Conservation (phyloP, 2,888 invertebrate genomes). For the Deilephila elpenor region DNA sequence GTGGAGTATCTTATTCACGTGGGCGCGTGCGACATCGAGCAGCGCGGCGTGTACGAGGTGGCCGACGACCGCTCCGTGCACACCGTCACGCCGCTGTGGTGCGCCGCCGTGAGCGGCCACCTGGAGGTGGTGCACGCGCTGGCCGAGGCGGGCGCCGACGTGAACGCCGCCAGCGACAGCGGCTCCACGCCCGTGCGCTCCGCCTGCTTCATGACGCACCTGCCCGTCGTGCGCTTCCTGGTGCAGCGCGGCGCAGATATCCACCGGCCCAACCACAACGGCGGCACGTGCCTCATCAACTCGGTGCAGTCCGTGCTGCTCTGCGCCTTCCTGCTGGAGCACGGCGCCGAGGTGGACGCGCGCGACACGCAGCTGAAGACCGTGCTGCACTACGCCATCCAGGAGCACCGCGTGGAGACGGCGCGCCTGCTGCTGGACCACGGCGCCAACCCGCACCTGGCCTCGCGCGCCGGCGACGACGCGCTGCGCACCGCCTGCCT, state of each 20-base stretch:
- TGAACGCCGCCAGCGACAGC: conserved; percentile 94
- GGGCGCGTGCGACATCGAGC: conserved; percentile 94
- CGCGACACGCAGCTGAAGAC: conserved; percentile 95
- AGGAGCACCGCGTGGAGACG: conserved; percentile 90
- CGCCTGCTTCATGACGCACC: conserved; percentile 96
- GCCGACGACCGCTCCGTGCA: conserved; percentile 92
- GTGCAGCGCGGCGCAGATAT: conserved; percentile 93
- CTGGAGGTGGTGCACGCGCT: conserved; percentile 91
- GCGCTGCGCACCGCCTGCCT: conserved; percentile 94
- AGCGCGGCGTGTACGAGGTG: conserved; percentile 91
- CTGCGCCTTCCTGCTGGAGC: conserved; percentile 90
- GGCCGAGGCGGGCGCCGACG: conserved; percentile 90
- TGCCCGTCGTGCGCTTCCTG: conserved; percentile 90
- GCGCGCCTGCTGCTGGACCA: conserved; percentile 91
- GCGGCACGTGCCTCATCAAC: conserved; percentile 97
- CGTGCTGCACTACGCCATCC: conserved; percentile 96
- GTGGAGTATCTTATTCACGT: conserved; percentile 93
- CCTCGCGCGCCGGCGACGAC: conserved; percentile 93
- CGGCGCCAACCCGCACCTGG: conserved; percentile 91
- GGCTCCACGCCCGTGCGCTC: conserved; percentile 96
- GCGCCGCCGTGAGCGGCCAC: conserved; percentile 94
- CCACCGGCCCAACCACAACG: conserved; percentile 93
- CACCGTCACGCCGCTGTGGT: conserved; percentile 95
- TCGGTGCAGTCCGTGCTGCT: conserved; percentile 94
- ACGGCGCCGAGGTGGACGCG: conserved; percentile 93